phyloP scores from a whole-genome alignment of 2,888 invertebrate genomes.

The Dascillus cervinus region DNA sequence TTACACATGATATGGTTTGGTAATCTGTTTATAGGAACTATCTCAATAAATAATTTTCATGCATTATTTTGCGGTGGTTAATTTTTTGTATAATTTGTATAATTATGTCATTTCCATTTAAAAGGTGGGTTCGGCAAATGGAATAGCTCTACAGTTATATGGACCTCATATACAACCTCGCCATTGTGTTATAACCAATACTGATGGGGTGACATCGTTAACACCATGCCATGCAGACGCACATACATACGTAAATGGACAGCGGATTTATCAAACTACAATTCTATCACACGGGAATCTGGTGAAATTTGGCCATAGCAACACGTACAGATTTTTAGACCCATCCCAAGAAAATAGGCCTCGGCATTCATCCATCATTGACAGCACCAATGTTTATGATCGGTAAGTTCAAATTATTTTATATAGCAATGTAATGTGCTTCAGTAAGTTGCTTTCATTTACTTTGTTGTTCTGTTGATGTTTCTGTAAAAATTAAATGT shows the following conservation, averaged over 20 bases:
- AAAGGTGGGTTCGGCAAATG: slow-evolving; percentile 75
- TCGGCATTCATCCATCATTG: slow-evolving; percentile 57
- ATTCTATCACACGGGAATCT: slow-evolving; percentile 80
- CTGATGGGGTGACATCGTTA: slow-evolving; percentile 85
- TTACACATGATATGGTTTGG: too few species aligned
- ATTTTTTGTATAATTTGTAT: slow-evolving; percentile 5
- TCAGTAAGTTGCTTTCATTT: too few species aligned
- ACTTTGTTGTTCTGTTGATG: too few species aligned
- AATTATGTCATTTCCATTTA: slow-evolving; percentile 19
- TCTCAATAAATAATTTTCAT: too few species aligned
- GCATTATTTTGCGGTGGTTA: too few species aligned
- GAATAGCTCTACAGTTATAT: slow-evolving; percentile 67
- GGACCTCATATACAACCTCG: slow-evolving; percentile 89
- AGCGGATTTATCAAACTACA: slow-evolving; percentile 86
- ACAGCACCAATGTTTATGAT: slow-evolving; percentile 71
- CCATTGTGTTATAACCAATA: slow-evolving; percentile 89
- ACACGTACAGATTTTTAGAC: slow-evolving; percentile 79
- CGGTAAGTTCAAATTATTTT: slow-evolving; percentile 61
- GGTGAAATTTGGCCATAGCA: slow-evolving; percentile 79
- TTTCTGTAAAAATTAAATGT: too few species aligned
- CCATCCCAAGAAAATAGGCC: slow-evolving; percentile 73
- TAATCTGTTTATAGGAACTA: too few species aligned
- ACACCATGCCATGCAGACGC: slow-evolving; percentile 92
- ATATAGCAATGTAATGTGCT: slow-evolving; percentile 1
- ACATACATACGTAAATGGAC: slow-evolving; percentile 90